phyloP scores from a whole-genome alignment of 2,888 invertebrate genomes.

The Melangyna quadrimaculata region DNA sequence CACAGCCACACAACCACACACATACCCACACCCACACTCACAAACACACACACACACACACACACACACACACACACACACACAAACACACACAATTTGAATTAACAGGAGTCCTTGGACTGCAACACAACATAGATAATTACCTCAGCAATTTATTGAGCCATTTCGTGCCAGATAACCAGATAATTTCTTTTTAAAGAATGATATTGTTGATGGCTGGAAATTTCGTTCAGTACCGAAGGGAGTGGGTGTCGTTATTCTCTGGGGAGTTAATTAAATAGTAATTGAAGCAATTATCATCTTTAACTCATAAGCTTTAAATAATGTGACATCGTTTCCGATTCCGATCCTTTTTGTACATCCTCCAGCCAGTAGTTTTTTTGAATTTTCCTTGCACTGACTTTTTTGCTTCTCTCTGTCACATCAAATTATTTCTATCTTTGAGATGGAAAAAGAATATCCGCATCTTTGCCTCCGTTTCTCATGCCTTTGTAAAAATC shows the following conservation, averaged over 20 bases:
- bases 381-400: not conserved
- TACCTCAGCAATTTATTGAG: conserved; percentile 58
- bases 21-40: not conserved
- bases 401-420: conserved; percentile 37
- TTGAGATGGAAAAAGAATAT: conserved; percentile 38
- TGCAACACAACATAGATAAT: conserved; percentile 22
- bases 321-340: conserved; percentile 45
- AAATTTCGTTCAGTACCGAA: conserved; percentile 21
- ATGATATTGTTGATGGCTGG: not conserved
- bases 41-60: too few relatives aligned
- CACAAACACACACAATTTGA: not conserved
- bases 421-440: conserved; percentile 51
- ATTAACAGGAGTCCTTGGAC: not conserved
- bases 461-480: conserved; percentile 24
- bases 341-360: conserved; percentile 34
- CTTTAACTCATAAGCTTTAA: conserved; percentile 50
- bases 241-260: conserved; percentile 15
- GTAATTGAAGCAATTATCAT: conserved; percentile 68
- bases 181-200: conserved; percentile 44
- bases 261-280: conserved; percentile 58
- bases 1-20: not conserved
- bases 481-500: conserved; percentile 3
- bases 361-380: conserved; percentile 7
- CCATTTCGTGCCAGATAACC: conserved; percentile 37
- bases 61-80: conserved; percentile 13